Evolutionary conservation across 2,113 vertebrate genomes (phyloP), one percentile per base, ranked within the genome.

Genomic region (Salvelinus sp.): DNA sequence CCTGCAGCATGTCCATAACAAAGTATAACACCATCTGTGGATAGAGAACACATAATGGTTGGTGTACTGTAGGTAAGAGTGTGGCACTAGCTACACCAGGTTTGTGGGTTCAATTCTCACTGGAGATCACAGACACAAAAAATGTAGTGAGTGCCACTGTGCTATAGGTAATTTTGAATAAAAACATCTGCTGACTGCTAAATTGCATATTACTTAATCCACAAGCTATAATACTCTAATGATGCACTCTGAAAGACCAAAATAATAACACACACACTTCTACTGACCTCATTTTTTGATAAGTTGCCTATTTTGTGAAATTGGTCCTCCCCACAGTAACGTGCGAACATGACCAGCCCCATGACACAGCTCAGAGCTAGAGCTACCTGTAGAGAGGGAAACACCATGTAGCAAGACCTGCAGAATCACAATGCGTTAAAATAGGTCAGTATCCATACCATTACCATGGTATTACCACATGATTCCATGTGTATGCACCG

Each of bases 331-430:
- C 95, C 88, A 18, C 82, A 92, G 85, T 97, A 93, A 0, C 95
- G 95, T 1, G 93, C 93, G 0, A 94, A 97, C 97, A 98, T 98
- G 80, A 98, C 95, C 22, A 98, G 91, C 0, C 96, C 97, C 0
- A 95, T 97, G 63, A 97, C 84, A 85, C 95, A 97, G 83, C 96
- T 94, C 64, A 98, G 90, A 72, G 93, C 91, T 10, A 98, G 93
- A 10, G 90, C 85, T 14, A 98, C 25, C 90, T 98, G 97, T 92
- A 98, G 95, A 81, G 94, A 96, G 23, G 97, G 97, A 83, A 98
- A 97, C 73, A 96, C 97, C 12, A 95, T 95, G 18, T 97, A 98
- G 89, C 96, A 97, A 62, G 97, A 98, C 85, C 97, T 98, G 92
- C 44, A 64, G 33, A 23, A 14, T 12, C 70, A 38, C 14, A 62